Conservation (phyloP, 2,888 invertebrate genomes). For the Esperia sulphurella region DNA sequence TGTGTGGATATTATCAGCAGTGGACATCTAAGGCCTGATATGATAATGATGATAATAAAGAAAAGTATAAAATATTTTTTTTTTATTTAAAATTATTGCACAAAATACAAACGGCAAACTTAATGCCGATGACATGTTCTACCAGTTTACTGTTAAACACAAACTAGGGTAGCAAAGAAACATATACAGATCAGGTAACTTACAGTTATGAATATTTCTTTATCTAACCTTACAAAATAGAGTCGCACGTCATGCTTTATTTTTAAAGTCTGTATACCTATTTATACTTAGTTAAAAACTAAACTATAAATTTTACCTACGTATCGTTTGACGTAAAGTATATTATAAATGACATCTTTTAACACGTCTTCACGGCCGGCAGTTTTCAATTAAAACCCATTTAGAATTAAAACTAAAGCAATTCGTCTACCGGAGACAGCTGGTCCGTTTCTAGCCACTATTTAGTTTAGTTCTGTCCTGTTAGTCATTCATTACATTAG, state of each 20-base stretch:
- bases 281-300: background rate
- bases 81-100: too few relatives aligned
- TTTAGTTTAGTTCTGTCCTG: slow-evolving; percentile 76
- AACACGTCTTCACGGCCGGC: slow-evolving; percentile 46
- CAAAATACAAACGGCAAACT: too few relatives aligned
- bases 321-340: slow-evolving; percentile 4
- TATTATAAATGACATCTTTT: slow-evolving; percentile 36
- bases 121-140: too few relatives aligned
- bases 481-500: slow-evolving; percentile 78
- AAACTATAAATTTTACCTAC: background rate
- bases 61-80: too few relatives aligned
- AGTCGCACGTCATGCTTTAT: background rate
- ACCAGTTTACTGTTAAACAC: too few relatives aligned
- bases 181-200: too few relatives aligned
- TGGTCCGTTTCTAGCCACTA: slow-evolving; percentile 68
- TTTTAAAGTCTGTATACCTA: background rate
- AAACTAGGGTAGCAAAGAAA: too few relatives aligned
- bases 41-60: too few relatives aligned
- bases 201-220: too few relatives aligned
- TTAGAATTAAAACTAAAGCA: slow-evolving; percentile 73
- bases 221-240: background rate
- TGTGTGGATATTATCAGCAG: too few relatives aligned
- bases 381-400: slow-evolving; percentile 73
- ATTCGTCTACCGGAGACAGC: slow-evolving; percentile 70
- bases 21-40: too few relatives aligned